Base-by-base conservation (phyloP, 2,113 vertebrate species). In the Nannobrachium achirus region DNA sequence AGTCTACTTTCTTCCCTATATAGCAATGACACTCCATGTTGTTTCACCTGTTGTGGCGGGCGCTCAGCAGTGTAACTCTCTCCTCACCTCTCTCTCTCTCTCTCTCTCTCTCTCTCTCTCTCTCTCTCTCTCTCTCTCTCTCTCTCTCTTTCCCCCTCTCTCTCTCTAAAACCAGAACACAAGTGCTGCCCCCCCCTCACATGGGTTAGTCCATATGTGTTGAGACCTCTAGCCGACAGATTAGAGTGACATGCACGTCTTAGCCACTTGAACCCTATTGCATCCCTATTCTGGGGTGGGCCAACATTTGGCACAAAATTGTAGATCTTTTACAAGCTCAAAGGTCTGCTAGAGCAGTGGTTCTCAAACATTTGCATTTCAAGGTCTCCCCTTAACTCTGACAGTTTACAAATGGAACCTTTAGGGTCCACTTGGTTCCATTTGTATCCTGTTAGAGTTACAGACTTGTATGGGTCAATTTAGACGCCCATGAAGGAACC, bases 1-100 rank as follows among this genome's bases (percentile, higher is more conserved):
- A 74, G 65, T 74, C 79, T 80, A 73, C 85, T 91, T 92, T 90
- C 88, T 92, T 92, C 92, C 92, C 91, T 92, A 93, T 94, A 94
- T 94, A 93, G 93, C 86, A 92, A 91, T 90, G 88, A 71, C 81
- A 76, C 73, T 70, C 87, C 79, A 58, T 91, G 90, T 92, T 93
- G 88, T 91, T 93, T 93, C 92, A 94, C 92, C 92, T 94, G 93
- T 92, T 87, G 83, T 80, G 82, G 68, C 38, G 61, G 67, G 25
- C 33, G 79, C 83, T 86, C 82, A 74, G 78, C 76, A 79, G 76
- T 42, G 73, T 46, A 61, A 82, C 73, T 76, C 79, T 69, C 84
- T 80, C 76, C 79, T 65, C 75, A 69, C 6, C 40, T 2, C 25
- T 19, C 73, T 74, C 65, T 73, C 14, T 40, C 33, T n/a, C 44